Percentiles rank a stretch among this genome's conserved stretches.
phyloP scores from a whole-genome alignment of 2,888 invertebrate genomes.

The Cephus pygmeus region DNA sequence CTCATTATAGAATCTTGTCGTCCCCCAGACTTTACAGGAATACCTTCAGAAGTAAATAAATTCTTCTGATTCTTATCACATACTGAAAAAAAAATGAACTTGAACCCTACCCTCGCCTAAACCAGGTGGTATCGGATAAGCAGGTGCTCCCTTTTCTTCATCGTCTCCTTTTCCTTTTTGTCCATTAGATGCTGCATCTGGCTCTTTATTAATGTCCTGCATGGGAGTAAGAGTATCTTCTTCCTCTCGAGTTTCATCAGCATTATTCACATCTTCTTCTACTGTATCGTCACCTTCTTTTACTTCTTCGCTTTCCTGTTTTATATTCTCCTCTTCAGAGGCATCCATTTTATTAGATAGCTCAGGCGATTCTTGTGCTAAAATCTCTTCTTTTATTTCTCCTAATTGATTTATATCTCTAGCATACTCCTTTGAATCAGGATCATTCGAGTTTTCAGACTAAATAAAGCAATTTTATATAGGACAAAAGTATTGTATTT shows the following conservation, averaged over 20 bases:
- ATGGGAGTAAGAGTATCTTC: background rate
- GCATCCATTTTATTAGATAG: background rate
- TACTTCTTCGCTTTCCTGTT: slow-evolving; percentile 20
- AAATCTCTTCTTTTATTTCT: slow-evolving; percentile 24
- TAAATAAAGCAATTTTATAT: background rate
- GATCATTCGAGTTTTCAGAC: background rate
- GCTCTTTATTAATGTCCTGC: background rate
- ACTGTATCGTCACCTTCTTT: slow-evolving; percentile 14
- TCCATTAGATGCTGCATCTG: slow-evolving; percentile 15
- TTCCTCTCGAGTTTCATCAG: slow-evolving; percentile 7
- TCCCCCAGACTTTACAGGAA: slow-evolving; percentile 31
- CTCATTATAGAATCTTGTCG: slow-evolving; percentile 40
- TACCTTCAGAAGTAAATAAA: slow-evolving; percentile 22
- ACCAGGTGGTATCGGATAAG: slow-evolving; percentile 27
- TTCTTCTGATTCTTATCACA: background rate
- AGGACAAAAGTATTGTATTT: background rate
- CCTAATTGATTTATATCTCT: background rate
- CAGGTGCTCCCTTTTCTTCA: slow-evolving; percentile 30
- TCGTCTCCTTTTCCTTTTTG: slow-evolving; percentile 30
- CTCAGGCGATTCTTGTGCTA: slow-evolving; percentile 1
- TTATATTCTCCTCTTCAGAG: slow-evolving; percentile 8
- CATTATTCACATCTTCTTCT: slow-evolving; percentile 14
- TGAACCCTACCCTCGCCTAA: slow-evolving; percentile 26
- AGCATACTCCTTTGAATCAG: background rate
- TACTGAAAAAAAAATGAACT: background rate